Evolutionary conservation across 2,113 vertebrate species (phyloP), one percentile per base, ranked within the genome.

Genomic region (Tachycineta bicolor): DNA sequence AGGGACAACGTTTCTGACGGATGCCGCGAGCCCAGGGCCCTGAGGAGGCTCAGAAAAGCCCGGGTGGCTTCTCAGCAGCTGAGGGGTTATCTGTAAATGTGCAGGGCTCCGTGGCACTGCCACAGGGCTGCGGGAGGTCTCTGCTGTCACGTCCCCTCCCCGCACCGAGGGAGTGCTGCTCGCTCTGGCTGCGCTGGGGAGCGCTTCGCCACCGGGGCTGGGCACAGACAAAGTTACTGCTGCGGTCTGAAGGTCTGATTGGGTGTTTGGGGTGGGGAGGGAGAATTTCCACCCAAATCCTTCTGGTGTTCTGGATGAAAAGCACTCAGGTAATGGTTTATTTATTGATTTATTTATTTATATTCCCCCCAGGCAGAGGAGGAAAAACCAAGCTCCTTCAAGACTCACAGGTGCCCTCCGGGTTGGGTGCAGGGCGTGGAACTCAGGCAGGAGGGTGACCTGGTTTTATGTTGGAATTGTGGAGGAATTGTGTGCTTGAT

Each of bases 81-180:
- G 67, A 13, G 12, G 3, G 53, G 7, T 60, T 60, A 26, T 50
- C n/a, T 70, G 64, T 49, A 46, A 64, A 10, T 10, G 74, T 39
- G 33, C 9, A 0, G 69, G 4, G 4, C 33, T 70, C 22, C 0
- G 1, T 0, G 22, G 73, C 37, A 1, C 43, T 13, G 52, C 65
- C 11, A n/a, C 63, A 34, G 44, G 58, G 26, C 8, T 28, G 39
- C 49, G n/a, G 41, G 6, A 76, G 69, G 47, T 33, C 60, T 43
- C 31, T 70, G 64, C 71, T 33, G 2, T 4, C 60, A 2, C 10
- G 0, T 19, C 37, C 52, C 44, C 49, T 29, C 34, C 1, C 0
- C 1, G 47, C 14, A 3, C 9, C 12, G 50, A 17, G 33, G 6
- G 7, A 2, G 4, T 0, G 5, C 46, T 86, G 50, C n/a, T 5